Evolutionary conservation across 2,888 invertebrate genomes (phyloP), one percentile per base, ranked within the genome.

Genomic region (Gastrophysa polygoni): DNA sequence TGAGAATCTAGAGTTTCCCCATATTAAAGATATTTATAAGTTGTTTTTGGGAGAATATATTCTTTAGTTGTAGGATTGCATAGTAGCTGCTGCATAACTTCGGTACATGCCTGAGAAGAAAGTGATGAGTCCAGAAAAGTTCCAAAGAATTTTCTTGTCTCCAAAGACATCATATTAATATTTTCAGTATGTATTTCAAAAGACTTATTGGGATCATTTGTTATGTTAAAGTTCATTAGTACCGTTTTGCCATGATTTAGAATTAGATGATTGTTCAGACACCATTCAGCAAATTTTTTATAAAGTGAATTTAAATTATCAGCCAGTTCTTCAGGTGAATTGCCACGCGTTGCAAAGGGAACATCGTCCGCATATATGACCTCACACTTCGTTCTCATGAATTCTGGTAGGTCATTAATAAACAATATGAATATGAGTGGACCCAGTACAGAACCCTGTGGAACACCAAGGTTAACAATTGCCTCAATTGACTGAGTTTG

Each of bases 401-500:
- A 51, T 51, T 51, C 50, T 16, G 38, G 18, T 3, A 38, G 10
- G 4, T 51, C 51, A 17, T 51, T 51, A 24, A 49, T 49, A 11
- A 49, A 24, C 49, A 49, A 10, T 29, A 50, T 8, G 16, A 50
- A 50, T 4, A 29, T 50, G 4, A 50, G 14, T 14, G 50, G 50
- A 17, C 50, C 50, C 29, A 50, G 16, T 32, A 50, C 38, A 38
- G 52, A 52, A 1, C 52, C 28, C 21, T 52, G 34, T 29, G 50
- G 50, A 32, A 50, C 50, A 5, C 50, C 50, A 14, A 49, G 49
- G 24, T 49, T n/a, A 10, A 49, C 21, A 24, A 5, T 14, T 49
- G 49, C 28, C 28, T 49, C 29, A 50, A 16, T 50, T 17, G 52
- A 34, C 17, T 51, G 51, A 51, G 34, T 34, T 34, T 51, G 34